Evolutionary conservation across 2,888 invertebrate species (phyloP).

Genomic region (Harpalus rufipes): DNA sequence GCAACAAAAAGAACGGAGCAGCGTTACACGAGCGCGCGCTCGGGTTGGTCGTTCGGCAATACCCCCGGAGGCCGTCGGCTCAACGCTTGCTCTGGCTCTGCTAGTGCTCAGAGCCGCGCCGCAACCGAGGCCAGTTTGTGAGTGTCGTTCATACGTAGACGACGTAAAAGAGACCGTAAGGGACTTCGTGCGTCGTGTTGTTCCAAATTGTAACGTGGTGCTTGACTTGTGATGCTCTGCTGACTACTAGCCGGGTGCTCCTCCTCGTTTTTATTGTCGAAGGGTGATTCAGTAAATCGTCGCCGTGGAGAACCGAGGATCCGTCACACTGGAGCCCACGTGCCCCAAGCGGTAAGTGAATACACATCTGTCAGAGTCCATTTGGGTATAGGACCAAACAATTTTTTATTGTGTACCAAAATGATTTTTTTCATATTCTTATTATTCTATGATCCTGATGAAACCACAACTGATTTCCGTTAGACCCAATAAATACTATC

Average conservation of each 20-base stretch:
- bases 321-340: conserved; percentile 76
- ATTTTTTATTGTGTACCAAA: no score
- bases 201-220: conserved; percentile 63
- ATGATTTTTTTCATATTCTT: no score
- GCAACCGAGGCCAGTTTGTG: conserved; percentile 70
- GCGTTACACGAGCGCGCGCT: conserved; percentile 68
- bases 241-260: conserved; percentile 8
- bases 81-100: conserved; percentile 68
- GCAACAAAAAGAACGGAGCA: conserved; percentile 73
- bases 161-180: conserved; percentile 67
- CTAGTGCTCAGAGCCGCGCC: conserved; percentile 69
- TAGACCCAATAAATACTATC: no score
- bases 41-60: conserved; percentile 72
- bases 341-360: conserved; percentile 75
- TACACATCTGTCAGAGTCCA: neutral
- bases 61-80: conserved; percentile 67
- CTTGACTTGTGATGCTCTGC: conserved; percentile 20
- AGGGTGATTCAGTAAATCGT: neutral
- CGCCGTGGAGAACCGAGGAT: conserved; percentile 74
- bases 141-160: conserved; percentile 68
- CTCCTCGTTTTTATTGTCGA: neutral
- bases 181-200: conserved; percentile 68
- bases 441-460: no score
- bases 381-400: no score
- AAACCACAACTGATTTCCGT: no score